Evolutionary conservation across 2,888 invertebrate genomes (phyloP).

Genomic region (Clunio marinus): DNA sequence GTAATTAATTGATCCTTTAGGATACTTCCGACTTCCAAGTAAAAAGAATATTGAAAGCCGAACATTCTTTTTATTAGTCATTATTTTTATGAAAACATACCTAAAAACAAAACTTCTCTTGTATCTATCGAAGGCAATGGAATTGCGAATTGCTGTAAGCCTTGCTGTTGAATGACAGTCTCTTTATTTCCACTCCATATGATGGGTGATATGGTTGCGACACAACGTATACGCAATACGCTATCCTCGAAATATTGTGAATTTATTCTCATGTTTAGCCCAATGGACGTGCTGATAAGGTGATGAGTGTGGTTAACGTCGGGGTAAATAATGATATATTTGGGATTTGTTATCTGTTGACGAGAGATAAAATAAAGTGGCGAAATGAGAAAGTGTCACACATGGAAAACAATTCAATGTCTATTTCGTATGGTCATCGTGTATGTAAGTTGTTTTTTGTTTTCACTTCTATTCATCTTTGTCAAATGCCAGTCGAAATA

Average conservation of each 20-base stretch:
- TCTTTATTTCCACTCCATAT: slow-evolving; percentile 59
- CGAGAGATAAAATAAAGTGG: slow-evolving; percentile 31
- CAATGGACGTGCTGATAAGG: slow-evolving; percentile 57
- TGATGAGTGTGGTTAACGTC: slow-evolving; percentile 57
- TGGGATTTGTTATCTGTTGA: slow-evolving; percentile 53
- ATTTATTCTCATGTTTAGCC: slow-evolving; percentile 56
- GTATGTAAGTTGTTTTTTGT: background rate
- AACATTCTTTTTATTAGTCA: too few relatives aligned
- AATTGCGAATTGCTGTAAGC: slow-evolving; percentile 40
- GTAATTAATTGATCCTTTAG: background rate
- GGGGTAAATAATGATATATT: slow-evolving; percentile 55
- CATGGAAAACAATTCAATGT: slow-evolving; percentile 1
- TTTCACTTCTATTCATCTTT: background rate
- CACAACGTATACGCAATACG: slow-evolving; percentile 59
- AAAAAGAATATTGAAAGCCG: too few relatives aligned
- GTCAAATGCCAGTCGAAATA: background rate
- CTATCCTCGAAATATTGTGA: slow-evolving; percentile 58
- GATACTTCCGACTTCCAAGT: too few relatives aligned
- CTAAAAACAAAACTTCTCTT: slow-evolving; percentile 59
- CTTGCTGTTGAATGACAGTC: slow-evolving; percentile 56
- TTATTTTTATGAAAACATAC: too few relatives aligned
- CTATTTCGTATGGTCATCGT: background rate
- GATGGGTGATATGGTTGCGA: slow-evolving; percentile 59
- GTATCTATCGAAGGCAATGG: slow-evolving; percentile 53
- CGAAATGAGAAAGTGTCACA: slow-evolving; percentile 28